Percentiles rank a stretch among this genome's conserved stretches.
phyloP scores from a whole-genome alignment of 2,113 vertebrate genomes.

The Nibea coibor region DNA sequence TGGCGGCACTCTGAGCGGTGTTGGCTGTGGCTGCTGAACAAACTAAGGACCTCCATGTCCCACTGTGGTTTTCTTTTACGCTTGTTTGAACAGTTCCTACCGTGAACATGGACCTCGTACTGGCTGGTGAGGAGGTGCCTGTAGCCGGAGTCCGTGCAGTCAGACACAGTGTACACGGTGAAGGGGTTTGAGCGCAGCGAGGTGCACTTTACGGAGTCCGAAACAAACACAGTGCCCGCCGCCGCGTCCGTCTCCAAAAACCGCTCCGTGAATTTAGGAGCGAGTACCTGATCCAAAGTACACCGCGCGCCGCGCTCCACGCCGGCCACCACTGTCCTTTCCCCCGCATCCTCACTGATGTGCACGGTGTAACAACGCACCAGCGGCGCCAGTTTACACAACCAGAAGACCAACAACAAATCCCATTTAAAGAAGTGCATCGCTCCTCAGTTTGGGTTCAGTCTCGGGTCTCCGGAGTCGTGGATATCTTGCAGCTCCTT shows the following conservation, averaged over 20 bases:
- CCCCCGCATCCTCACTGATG: constrained; percentile 74
- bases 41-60: constrained; percentile 82
- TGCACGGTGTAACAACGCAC: constrained; percentile 74
- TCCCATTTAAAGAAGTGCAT: constrained; percentile 77
- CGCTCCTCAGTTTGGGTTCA: constrained; percentile 65
- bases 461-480: constrained; percentile 10
- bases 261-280: constrained; percentile 71
- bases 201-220: constrained; percentile 70
- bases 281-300: constrained; percentile 81
- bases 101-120: constrained; percentile 82
- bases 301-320: constrained; percentile 73
- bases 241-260: constrained; percentile 74
- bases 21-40: constrained; percentile 56
- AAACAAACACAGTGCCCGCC: constrained; percentile 71
- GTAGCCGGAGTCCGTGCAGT: constrained; percentile 75
- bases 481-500: constrained; percentile 36
- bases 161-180: constrained; percentile 75
- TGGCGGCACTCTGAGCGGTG: constrained; percentile 67
- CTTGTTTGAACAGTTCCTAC: constrained; percentile 77
- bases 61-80: constrained; percentile 70
- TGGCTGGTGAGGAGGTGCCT: constrained; percentile 79
- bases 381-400: constrained; percentile 62
- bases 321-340: constrained; percentile 67
- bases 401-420: constrained; percentile 75
- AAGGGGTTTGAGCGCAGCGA: constrained; percentile 80